Base-by-base conservation (phyloP, 2,888 invertebrate genomes). In the Augiades crinisus region DNA sequence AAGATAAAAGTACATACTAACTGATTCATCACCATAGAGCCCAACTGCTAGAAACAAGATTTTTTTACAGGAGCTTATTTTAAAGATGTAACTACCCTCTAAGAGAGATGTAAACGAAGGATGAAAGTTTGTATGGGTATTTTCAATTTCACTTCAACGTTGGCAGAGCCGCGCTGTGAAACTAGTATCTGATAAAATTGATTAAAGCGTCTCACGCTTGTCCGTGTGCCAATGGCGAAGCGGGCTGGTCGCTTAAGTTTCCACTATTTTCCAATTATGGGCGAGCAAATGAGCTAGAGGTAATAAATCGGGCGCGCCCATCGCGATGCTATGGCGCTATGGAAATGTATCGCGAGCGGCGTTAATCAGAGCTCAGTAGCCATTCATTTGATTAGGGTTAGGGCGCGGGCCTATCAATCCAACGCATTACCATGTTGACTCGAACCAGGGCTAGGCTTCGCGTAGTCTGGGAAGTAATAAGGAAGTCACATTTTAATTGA, bases 331-430 rank as follows among this genome's bases (percentile, higher is more conserved):
- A 56, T 52, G 54, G 75, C 53, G 55, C 75, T 78, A 76, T 82
- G 81, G 79, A 81, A 86, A 86, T 81, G 78, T 83, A 84, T 83
- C 69, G 65, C 69, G 66, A 63, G 63, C 60, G 68, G 80, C 75
- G 87, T 88, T 89, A 89, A 89, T 89, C 89, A 89, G 83, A 76
- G 85, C 78, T 80, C 78, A 79, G 81, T 75, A 75, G 77, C 84
- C 84, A 88, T 89, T 87, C 85, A 85, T 89, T 88, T 89, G 87
- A 89, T 89, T 89, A 88, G 88, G 89, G 89, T 89, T 89, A 88
- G 84, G 88, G 87, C 81, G 86, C 76, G 82, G 87, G 81, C 59
- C 86, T 82, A 88, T 88, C 87, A 88, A 88, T 88, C 86, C 81
- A 65, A 64, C 76, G 68, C 83, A 87, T 89, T 86, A 87, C 84